Evolutionary conservation across 23 tunicate species (phyloP).

Genomic region (Diplosoma virens): DNA sequence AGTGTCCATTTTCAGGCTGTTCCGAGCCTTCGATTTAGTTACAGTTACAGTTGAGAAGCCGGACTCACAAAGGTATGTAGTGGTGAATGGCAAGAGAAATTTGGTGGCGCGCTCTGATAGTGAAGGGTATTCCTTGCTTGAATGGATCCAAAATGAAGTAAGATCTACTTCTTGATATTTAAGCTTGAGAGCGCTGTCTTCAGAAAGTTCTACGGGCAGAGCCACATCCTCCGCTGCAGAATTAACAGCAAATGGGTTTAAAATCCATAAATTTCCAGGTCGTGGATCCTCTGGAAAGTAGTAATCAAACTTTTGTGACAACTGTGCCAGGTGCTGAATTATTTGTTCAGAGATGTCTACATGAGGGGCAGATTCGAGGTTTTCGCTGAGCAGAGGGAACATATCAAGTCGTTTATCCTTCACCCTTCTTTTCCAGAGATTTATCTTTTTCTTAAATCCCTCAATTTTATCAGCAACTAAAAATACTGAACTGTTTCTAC

Average conservation of each 20-base stretch:
- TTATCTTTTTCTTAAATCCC: conserved; percentile 30
- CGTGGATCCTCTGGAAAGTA: conserved; percentile 44
- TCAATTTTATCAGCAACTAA: no score
- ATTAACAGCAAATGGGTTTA: conserved; percentile 19
- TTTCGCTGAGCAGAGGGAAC: conserved; percentile 20
- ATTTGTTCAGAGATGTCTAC: conserved; percentile 36
- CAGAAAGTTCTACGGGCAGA: conserved; percentile 35
- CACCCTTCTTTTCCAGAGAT: conserved; percentile 41
- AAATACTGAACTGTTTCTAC: no score
- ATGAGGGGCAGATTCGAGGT: conserved; percentile 18
- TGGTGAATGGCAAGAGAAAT: conserved; percentile 41
- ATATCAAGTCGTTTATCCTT: conserved; percentile 36
- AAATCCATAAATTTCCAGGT: conserved; percentile 56
- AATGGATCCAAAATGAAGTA: conserved; percentile 45
- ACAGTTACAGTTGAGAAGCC: conserved; percentile 39
- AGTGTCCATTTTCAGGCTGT: conserved; percentile 24
- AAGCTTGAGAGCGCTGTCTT: conserved; percentile 45
- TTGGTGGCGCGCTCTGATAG: conserved; percentile 11
- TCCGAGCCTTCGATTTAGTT: conserved; percentile 43
- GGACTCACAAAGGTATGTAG: conserved; percentile 38
- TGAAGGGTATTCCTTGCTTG: conserved; percentile 13
- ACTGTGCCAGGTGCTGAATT: conserved; percentile 26
- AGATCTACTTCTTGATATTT: conserved; percentile 33
- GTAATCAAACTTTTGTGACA: conserved; percentile 23
- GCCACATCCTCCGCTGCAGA: conserved; percentile 35